Conservation (phyloP, 2,797 vertebrate genomes). For the Aplochiton taeniatus region DNA sequence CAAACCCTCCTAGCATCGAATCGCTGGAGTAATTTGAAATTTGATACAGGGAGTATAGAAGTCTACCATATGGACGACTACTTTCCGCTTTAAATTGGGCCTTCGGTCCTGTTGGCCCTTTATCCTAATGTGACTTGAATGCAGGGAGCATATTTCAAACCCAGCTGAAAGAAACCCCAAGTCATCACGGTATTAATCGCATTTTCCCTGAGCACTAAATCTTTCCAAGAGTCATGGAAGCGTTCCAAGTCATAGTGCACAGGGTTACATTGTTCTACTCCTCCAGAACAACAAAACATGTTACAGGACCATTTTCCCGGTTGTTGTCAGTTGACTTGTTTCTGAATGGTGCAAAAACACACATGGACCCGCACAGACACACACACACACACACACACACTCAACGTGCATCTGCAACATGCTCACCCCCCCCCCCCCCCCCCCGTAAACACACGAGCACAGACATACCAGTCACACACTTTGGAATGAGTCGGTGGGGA, state of each 20-base stretch:
- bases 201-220: conserved; percentile 57
- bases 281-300: conserved; percentile 58
- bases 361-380: not conserved
- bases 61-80: conserved; percentile 58
- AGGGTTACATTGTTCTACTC: conserved; percentile 70
- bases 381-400: conserved; percentile 12
- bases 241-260: conserved; percentile 60
- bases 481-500: conserved; percentile 49
- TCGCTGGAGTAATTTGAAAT: conserved; percentile 64
- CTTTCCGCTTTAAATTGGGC: conserved; percentile 57
- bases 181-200: conserved; percentile 55
- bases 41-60: conserved; percentile 56
- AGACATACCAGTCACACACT: conserved; percentile 11
- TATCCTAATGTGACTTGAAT: conserved; percentile 49
- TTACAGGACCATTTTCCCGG: conserved; percentile 51
- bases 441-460: not conserved
- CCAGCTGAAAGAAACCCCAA: conserved; percentile 56
- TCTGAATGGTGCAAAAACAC: conserved; percentile 36
- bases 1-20: conserved; percentile 62
- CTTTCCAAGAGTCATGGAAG: conserved; percentile 63
- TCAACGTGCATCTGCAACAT: conserved; percentile 7
- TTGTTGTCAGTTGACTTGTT: conserved; percentile 42
- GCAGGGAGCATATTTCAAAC: conserved; percentile 55
- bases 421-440: not conserved
- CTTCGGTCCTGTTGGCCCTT: conserved; percentile 29